Base-by-base conservation (phyloP, 2,888 invertebrate species). In the Noctua fimbriata region DNA sequence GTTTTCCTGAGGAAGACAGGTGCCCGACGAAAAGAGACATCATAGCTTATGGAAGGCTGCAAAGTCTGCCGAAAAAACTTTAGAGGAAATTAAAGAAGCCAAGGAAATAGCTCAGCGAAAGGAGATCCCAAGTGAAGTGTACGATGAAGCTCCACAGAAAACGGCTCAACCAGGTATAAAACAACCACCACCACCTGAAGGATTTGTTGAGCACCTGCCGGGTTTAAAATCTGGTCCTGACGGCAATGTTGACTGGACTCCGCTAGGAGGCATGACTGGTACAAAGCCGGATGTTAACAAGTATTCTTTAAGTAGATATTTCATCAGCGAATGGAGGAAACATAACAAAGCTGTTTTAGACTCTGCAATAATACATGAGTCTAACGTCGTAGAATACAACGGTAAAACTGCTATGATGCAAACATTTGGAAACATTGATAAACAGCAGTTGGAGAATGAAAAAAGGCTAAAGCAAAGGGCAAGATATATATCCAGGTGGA, bases 271-370 rank as follows among this genome's bases (percentile, higher is more conserved):
- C 0, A 95, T 98, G 90, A 98, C 98, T 0, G 98, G 98, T 6
- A 98, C 98, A 0, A 96, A 98, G 84, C 98, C 98, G 0, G 97
- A 97, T 0, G 98, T 98, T 18, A 98, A 98, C 94, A 98, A 98
- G 89, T 98, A 98, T 91, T 98, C 98, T 0, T 96, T 98, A 69
- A 98, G 98, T 21, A 96, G 98, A 89, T 98, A 97, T 91, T 98
- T 98, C 77, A 97, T 98, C 1, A 97, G 97, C 16, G 98, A 98
- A 94, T 98, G 98, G 98, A 96, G 98, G 49, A 93, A 96, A 63
- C 97, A 97, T 82, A 98, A 98, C 88, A 95, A 97, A 21, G 94
- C 97, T 55, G 93, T 97, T 0, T 92, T 98, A 7, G 96, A 97
- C 77, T 94, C 94, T 82, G 95, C 95, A 80, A 92, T 96, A 9